phyloP scores from a whole-genome alignment of 2,888 invertebrate species.

The Pherbina coryleti region DNA sequence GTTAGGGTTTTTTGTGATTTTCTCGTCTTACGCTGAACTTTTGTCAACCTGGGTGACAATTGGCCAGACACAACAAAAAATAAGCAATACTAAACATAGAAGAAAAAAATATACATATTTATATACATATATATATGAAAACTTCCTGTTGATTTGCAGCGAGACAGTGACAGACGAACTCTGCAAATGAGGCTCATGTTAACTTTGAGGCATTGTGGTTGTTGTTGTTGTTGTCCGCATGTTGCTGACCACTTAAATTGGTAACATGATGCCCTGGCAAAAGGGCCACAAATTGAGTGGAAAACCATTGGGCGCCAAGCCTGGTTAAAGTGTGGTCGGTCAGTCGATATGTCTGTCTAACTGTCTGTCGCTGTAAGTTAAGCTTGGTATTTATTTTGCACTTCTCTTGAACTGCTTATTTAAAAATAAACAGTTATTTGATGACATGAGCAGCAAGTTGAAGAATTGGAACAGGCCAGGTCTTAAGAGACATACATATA shows the following conservation, averaged over 20 bases:
- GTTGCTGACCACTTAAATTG: conserved; percentile 35
- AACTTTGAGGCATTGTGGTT: background rate
- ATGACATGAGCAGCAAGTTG: conserved; percentile 11
- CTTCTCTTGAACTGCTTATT: conserved; percentile 2
- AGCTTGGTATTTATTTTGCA: conserved; percentile 15
- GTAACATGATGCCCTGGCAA: conserved; percentile 21
- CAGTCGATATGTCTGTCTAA: background rate
- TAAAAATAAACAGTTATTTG: conserved; percentile 36
- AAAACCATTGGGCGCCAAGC: conserved; percentile 66
- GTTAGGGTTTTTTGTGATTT: no score
- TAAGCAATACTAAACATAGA: background rate
- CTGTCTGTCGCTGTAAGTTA: background rate
- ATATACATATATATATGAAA: background rate
- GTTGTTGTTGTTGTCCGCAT: conserved; percentile 12
- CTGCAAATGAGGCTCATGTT: conserved; percentile 7
- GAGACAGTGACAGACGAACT: conserved; percentile 10
- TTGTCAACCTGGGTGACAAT: conserved; percentile 9
- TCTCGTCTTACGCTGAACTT: background rate
- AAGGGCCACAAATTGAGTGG: conserved; percentile 63
- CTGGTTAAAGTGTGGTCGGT: conserved; percentile 2
- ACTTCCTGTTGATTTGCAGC: conserved; percentile 35
- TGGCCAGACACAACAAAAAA: background rate
- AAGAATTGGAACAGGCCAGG: background rate
- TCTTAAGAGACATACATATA: background rate
- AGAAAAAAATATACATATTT: background rate